phyloP scores from a whole-genome alignment of 2,797 vertebrate genomes.

The Coregonus suidteri region DNA sequence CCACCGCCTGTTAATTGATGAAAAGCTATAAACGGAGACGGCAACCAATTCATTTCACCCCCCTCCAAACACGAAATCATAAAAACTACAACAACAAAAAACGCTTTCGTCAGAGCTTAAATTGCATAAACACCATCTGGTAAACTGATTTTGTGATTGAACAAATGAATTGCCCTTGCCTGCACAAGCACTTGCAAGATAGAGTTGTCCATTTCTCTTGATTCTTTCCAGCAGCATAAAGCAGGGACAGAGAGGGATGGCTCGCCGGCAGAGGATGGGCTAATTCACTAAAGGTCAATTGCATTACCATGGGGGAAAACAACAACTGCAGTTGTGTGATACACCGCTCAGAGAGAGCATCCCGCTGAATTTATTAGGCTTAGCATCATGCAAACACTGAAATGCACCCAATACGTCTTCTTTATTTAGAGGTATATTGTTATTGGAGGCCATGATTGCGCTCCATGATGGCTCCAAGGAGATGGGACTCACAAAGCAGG shows the following conservation, averaged over 20 bases:
- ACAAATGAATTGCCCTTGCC: slow-evolving; percentile 54
- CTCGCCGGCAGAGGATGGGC: slow-evolving; percentile 45
- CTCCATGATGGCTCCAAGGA: slow-evolving; percentile 50
- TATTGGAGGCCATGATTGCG: slow-evolving; percentile 49
- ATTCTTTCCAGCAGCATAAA: slow-evolving; percentile 56
- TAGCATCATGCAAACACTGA: slow-evolving; percentile 58
- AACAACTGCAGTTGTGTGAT: slow-evolving; percentile 57
- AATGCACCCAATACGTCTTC: slow-evolving; percentile 58
- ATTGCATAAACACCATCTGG: slow-evolving; percentile 74
- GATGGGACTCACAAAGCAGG: slow-evolving; percentile 56
- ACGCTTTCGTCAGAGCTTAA: slow-evolving; percentile 64
- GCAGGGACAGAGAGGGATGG: slow-evolving; percentile 59
- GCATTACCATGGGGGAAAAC: slow-evolving; percentile 59
- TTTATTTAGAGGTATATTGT: slow-evolving; percentile 60
- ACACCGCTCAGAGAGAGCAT: slow-evolving; percentile 48
- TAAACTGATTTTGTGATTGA: slow-evolving; percentile 62
- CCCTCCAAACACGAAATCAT: slow-evolving; percentile 19
- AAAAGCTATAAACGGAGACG: slow-evolving; percentile 58
- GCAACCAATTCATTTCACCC: slow-evolving; percentile 66
- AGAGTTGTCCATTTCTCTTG: slow-evolving; percentile 58
- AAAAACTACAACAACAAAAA: slow-evolving; percentile 37
- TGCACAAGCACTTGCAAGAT: slow-evolving; percentile 44
- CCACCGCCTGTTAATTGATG: slow-evolving; percentile 67
- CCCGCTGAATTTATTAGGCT: slow-evolving; percentile 56
- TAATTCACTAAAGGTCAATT: slow-evolving; percentile 73